A percentile compares a stretch with the other conserved stretches of the same genome.
These are phyloP conservation scores for Ataeniobius toweri DNA, from an alignment of 2,797 vertebrate species.

Conservation along the genomic window DNA sequence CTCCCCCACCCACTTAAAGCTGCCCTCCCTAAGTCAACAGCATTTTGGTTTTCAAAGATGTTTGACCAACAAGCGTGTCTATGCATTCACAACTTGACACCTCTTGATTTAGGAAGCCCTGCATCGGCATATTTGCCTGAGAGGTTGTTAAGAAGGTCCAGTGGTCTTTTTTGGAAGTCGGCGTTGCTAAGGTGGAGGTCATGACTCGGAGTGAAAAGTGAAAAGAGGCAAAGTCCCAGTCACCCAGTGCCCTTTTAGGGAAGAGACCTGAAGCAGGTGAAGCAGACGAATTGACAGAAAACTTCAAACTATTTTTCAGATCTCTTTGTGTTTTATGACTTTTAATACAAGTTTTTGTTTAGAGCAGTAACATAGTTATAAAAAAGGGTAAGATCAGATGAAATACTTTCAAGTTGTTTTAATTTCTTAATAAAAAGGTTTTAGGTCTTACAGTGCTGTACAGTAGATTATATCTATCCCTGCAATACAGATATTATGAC, in stretches of 20 bases:
- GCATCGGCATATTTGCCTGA: constrained; percentile 57
- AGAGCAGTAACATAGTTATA: background rate
- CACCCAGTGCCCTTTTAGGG: constrained; percentile 36
- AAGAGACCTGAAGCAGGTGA: constrained; percentile 18
- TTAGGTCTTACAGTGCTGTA: background rate
- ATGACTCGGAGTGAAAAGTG: constrained; percentile 44
- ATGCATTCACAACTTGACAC: constrained; percentile 78
- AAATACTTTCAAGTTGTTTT: background rate
- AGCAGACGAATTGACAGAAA: background rate
- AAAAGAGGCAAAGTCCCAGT: constrained; percentile 34
- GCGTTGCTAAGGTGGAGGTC: constrained; percentile 46
- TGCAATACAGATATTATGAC: background rate
- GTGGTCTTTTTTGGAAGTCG: constrained; percentile 41
- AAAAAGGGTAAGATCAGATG: background rate
- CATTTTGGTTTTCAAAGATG: constrained; percentile 67
- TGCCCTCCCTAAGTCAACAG: constrained; percentile 76
- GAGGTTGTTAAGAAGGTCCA: constrained; percentile 59
- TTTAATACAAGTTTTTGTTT: background rate
- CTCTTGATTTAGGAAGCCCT: constrained; percentile 70
- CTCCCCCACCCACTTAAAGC: constrained; percentile 59
- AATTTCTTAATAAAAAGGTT: background rate
- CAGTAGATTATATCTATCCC: background rate
- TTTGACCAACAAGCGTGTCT: constrained; percentile 72
- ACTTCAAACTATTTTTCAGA: background rate
- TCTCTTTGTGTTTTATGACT: background rate